Conservation (phyloP, 2,113 vertebrate species). For the Cranoglanis bouderius region DNA sequence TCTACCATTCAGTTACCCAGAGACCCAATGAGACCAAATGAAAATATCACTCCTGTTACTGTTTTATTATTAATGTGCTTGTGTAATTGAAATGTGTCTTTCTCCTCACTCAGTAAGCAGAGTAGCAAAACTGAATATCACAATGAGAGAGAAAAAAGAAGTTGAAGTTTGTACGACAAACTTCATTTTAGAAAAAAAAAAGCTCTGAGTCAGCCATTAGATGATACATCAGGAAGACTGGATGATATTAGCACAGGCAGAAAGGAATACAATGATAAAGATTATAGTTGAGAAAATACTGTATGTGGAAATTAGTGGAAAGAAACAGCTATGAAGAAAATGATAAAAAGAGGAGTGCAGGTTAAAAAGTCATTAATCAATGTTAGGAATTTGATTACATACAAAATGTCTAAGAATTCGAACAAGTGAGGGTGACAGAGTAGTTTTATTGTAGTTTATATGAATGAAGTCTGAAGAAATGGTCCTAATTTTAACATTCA, state of each 20-base stretch:
- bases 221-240: not conserved
- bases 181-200: not conserved
- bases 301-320: not conserved
- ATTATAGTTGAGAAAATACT: not conserved
- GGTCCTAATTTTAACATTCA: not conserved
- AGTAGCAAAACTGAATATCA: not conserved
- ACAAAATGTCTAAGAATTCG: not conserved
- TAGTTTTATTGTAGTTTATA: not conserved
- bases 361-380: not conserved
- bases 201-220: not conserved
- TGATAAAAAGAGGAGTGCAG: not conserved
- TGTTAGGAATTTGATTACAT: not conserved
- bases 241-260: not conserved
- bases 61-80: not conserved
- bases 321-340: not conserved
- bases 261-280: not conserved
- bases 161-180: not conserved
- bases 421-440: not conserved
- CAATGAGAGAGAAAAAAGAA: not conserved
- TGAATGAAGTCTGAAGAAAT: not conserved
- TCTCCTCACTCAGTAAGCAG: not conserved
- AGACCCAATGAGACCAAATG: conserved; percentile 61
- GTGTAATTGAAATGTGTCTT: not conserved
- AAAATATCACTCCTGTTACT: not conserved
- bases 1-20: conserved; percentile 72